phyloP scores from a whole-genome alignment of 1,140 invertebrate species.

The Matsumurasca onukii region DNA sequence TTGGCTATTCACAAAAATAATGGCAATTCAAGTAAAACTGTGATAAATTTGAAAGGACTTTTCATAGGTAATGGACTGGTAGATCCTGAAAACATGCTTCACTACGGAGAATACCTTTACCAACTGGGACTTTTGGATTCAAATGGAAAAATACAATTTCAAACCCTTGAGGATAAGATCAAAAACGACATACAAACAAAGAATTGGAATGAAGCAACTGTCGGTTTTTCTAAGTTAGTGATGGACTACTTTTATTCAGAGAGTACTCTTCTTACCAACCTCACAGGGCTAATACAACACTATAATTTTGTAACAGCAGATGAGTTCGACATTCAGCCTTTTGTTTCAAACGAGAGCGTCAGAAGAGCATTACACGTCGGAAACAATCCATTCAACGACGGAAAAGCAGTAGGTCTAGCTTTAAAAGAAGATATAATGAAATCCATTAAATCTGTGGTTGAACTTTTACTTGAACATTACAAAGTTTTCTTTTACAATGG shows the following conservation, averaged over 20 bases:
- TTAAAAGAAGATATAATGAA: slow-evolving; percentile 80
- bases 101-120: slow-evolving; percentile 81
- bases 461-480: slow-evolving; percentile 66
- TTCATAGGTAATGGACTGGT: slow-evolving; percentile 84
- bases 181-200: slow-evolving; percentile 1
- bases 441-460: slow-evolving; percentile 73
- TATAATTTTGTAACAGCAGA: slow-evolving; percentile 69
- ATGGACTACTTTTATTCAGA: slow-evolving; percentile 26
- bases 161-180: slow-evolving; percentile 27
- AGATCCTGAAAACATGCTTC: slow-evolving; percentile 73
- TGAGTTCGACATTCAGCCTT: slow-evolving; percentile 49
- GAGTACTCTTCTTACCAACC: slow-evolving; percentile 63
- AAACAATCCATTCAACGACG: slow-evolving; percentile 57
- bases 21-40: slow-evolving; percentile 58
- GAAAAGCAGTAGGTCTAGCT: slow-evolving; percentile 61
- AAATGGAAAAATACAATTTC: slow-evolving; percentile 34
- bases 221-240: slow-evolving; percentile 22
- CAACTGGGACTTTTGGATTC: slow-evolving; percentile 60
- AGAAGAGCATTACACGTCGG: slow-evolving; percentile 73
- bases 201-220: slow-evolving; percentile 19
- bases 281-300: slow-evolving; percentile 75
- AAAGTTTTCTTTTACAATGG: slow-evolving; percentile 77
- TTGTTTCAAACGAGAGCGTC: slow-evolving; percentile 30
- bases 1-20: slow-evolving; percentile 55
- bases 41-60: slow-evolving; percentile 67